These are phyloP conservation scores for Micoletzkya japonica DNA, from an alignment of 2,888 invertebrate species.

Conservation along the genomic window DNA sequence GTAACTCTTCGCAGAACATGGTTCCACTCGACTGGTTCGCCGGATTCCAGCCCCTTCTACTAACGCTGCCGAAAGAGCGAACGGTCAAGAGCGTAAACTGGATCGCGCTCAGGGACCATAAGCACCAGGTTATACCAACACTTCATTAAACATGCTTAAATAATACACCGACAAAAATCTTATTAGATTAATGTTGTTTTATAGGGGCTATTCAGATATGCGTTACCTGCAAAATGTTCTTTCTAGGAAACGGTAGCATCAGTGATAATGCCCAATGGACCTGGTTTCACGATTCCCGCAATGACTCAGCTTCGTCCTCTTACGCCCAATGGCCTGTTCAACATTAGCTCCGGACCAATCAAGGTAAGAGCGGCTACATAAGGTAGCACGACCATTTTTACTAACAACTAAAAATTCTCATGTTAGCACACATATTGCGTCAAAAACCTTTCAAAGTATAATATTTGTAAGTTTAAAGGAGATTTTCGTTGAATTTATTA, in stretches of 20 bases:
- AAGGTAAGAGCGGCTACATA: slow-evolving; percentile 35
- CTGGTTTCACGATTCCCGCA: slow-evolving; percentile 50
- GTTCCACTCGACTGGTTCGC: slow-evolving; percentile 58
- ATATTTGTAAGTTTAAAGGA: no score
- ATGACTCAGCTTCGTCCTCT: slow-evolving; percentile 48
- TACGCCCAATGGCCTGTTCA: slow-evolving; percentile 46
- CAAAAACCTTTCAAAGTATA: no score
- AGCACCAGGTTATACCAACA: slow-evolving; percentile 40
- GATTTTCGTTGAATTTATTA: no score
- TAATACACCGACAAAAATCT: no score
- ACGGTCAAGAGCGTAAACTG: slow-evolving; percentile 51
- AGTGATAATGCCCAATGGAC: slow-evolving; percentile 57
- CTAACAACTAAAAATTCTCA: no score
- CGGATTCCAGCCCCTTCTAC: slow-evolving; percentile 58
- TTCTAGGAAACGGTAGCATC: slow-evolving; percentile 49
- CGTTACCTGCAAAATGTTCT: slow-evolving; percentile 4
- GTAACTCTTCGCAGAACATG: slow-evolving; percentile 31
- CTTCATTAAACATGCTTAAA: no score
- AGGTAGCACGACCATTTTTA: no score
- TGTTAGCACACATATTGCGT: no score
- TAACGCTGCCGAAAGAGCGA: slow-evolving; percentile 53
- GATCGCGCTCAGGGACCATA: slow-evolving; percentile 61
- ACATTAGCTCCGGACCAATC: slow-evolving; percentile 55
- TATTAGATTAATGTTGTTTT: no score
- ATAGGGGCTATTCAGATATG: not conserved